Conservation (phyloP, 1,140 invertebrate species). For the Heliothis virescens region DNA sequence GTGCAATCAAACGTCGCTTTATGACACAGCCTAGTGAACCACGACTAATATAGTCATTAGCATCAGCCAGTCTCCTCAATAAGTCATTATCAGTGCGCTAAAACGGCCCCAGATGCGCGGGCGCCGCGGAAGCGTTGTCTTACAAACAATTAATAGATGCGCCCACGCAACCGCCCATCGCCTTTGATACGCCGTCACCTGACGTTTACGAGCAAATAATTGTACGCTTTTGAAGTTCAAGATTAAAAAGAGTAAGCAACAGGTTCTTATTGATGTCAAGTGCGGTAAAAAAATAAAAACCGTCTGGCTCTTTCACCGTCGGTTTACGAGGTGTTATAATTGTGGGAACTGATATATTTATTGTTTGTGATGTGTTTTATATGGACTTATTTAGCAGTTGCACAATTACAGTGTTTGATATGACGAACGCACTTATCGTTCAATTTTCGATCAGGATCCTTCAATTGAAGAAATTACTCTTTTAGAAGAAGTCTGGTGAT, state of each 20-base stretch:
- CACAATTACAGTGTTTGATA: slow-evolving; percentile 3
- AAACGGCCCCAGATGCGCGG: slow-evolving; percentile 47
- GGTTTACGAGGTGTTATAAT: slow-evolving; percentile 43
- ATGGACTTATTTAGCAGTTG: background rate
- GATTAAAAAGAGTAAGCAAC: slow-evolving; percentile 34
- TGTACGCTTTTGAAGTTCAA: slow-evolving; percentile 47
- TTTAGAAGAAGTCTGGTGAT: background rate
- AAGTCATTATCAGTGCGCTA: slow-evolving; percentile 39
- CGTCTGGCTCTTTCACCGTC: slow-evolving; percentile 39
- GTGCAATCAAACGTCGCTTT: slow-evolving; percentile 30
- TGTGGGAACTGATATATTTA: slow-evolving; percentile 42
- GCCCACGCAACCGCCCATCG: slow-evolving; percentile 61
- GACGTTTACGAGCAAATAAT: slow-evolving; percentile 53
- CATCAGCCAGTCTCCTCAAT: slow-evolving; percentile 17
- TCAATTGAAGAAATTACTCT: too few species aligned
- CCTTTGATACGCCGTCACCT: slow-evolving; percentile 59
- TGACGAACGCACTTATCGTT: slow-evolving; percentile 19
- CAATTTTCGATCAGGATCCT: background rate
- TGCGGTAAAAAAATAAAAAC: slow-evolving; percentile 35
- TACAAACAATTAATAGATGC: slow-evolving; percentile 62
- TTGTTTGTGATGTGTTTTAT: slow-evolving; percentile 34
- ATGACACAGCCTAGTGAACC: slow-evolving; percentile 30
- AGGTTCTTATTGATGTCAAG: slow-evolving; percentile 44
- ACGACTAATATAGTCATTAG: slow-evolving; percentile 47
- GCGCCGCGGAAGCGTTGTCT: slow-evolving; percentile 64